These are phyloP conservation scores for Megaceryle torquata DNA, from an alignment of 2,113 vertebrate genomes.

Conservation along the genomic window DNA sequence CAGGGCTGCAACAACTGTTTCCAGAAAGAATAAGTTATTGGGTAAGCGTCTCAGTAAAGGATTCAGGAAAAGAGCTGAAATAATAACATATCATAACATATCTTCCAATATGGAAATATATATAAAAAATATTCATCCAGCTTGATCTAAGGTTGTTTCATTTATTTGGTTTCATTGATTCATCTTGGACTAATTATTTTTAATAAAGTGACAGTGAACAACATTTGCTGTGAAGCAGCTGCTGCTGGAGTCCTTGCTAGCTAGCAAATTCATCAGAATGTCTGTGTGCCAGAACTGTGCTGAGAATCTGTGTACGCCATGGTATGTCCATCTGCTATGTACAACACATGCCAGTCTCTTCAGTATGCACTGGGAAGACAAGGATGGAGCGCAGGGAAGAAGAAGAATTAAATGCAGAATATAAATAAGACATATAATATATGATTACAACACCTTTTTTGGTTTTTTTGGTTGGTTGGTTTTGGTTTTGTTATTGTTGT, in stretches of 20 bases:
- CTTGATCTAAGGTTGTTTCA: not conserved
- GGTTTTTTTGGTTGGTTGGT: no score
- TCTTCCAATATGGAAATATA: not conserved
- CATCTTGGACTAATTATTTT: slow-evolving; percentile 3
- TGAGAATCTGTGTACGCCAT: slow-evolving; percentile 26
- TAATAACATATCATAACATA: not conserved
- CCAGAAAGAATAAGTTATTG: not conserved
- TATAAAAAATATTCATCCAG: not conserved
- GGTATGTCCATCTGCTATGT: slow-evolving; percentile 25
- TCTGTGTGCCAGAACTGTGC: not conserved
- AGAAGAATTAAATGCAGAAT: not conserved
- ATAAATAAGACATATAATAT: not conserved
- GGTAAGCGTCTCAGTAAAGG: not conserved
- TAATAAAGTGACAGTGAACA: not conserved
- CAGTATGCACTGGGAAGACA: not conserved
- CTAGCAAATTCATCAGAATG: slow-evolving; percentile 39
- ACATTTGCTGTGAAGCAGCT: slow-evolving; percentile 3
- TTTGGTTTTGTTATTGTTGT: no score
- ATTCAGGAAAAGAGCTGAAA: not conserved
- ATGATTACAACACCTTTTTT: not conserved
- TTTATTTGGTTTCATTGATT: not conserved
- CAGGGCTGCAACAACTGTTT: not conserved
- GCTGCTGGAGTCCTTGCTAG: slow-evolving; percentile 10
- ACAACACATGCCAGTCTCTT: slow-evolving; percentile 22
- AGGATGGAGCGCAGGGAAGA: not conserved